phyloP scores from a whole-genome alignment of 2,113 vertebrate species.

The Nerophis ophidion region DNA sequence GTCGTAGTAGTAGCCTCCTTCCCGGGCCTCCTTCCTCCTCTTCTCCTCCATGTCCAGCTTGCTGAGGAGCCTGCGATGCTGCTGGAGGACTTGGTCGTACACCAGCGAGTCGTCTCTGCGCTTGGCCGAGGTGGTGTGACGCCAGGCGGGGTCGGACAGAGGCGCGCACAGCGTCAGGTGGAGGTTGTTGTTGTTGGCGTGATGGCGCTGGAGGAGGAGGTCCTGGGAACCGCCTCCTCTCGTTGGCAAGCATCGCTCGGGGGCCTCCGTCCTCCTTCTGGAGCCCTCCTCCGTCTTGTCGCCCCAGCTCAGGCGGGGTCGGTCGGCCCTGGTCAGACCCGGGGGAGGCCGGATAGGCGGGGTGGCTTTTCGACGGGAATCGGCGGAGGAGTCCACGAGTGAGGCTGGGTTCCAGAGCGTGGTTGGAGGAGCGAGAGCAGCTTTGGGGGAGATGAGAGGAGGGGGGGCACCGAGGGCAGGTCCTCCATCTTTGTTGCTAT shows the following conservation, averaged over 20 bases:
- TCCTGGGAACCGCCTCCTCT: constrained; percentile 70
- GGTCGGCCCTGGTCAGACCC: constrained; percentile 56
- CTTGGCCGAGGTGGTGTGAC: not conserved
- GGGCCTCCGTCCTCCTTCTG: constrained; percentile 69
- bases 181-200: constrained; percentile 32
- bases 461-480: constrained; percentile 86
- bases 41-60: constrained; percentile 94
- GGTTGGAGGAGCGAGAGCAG: constrained; percentile 68
- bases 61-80: constrained; percentile 88
- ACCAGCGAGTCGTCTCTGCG: constrained; percentile 62
- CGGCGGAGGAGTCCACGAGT: constrained; percentile 76
- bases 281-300: constrained; percentile 67
- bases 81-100: constrained; percentile 88
- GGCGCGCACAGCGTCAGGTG: constrained; percentile 70
- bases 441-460: constrained; percentile 91
- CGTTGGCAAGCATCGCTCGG: constrained; percentile 73
- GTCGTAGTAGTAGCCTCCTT: constrained; percentile 96
- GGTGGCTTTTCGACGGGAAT: constrained; percentile 70
- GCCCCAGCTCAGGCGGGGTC: constrained; percentile 61
- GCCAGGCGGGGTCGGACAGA: constrained; percentile 32
- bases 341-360: constrained; percentile 69
- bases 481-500: constrained; percentile 70
- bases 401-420: constrained; percentile 92
- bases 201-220: constrained; percentile 62
- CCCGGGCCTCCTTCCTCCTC: constrained; percentile 83